A percentile compares a stretch with the other conserved stretches of the same genome.
phyloP scores from a whole-genome alignment of 2,888 invertebrate genomes.

The Prosapia bicincta region DNA sequence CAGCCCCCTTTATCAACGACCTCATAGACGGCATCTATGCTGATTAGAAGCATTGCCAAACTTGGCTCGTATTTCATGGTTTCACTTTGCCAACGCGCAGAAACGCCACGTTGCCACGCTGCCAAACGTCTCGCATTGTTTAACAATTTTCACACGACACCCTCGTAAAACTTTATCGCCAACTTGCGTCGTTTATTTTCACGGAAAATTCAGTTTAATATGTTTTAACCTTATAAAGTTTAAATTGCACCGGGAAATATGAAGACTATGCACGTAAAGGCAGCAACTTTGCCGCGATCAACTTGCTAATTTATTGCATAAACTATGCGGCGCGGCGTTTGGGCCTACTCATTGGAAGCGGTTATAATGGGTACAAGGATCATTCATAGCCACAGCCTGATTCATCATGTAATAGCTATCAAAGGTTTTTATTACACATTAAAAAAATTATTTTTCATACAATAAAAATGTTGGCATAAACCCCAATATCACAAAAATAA shows the following conservation, averaged over 20 bases:
- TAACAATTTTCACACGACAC: background rate
- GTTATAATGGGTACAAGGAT: too few species aligned
- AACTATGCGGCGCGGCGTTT: too few species aligned
- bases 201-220: background rate
- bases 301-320: too few species aligned
- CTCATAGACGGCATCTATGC: background rate
- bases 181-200: background rate
- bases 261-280: background rate
- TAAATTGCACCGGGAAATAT: background rate
- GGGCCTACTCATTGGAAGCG: too few species aligned
- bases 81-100: background rate
- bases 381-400: too few species aligned
- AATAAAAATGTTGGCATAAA: too few species aligned
- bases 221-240: background rate
- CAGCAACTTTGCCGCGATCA: too few species aligned
- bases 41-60: background rate
- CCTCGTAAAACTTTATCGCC: background rate
- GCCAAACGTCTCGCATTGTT: background rate
- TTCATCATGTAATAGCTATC: too few species aligned
- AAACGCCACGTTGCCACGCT: background rate
- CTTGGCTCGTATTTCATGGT: background rate
- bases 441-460: too few species aligned
- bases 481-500: too few species aligned
- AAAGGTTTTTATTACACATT: too few species aligned
- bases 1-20: background rate